Base-by-base conservation (phyloP, 2,113 vertebrate genomes). In the Elgaria multicarinata region DNA sequence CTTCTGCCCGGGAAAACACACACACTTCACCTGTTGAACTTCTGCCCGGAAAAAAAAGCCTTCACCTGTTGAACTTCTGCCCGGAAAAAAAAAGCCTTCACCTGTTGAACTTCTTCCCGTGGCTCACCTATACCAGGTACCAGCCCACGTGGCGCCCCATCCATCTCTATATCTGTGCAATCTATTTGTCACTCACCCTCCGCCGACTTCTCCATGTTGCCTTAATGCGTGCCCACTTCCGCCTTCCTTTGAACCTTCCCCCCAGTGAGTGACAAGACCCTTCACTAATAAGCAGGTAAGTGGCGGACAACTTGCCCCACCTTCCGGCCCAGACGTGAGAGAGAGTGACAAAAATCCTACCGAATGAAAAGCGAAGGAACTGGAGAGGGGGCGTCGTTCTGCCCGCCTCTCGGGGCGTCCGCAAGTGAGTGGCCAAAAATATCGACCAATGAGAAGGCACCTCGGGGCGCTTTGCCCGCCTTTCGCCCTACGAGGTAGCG, bases 231-330 rank as follows among this genome's bases (percentile, higher is more conserved):
- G 0, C 0, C 8, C 6, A 0, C 91, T 94, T 91, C 90, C 93
- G 72, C 16, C 66, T 91, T 83, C 87, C 67, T 0, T 5, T 1
- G 0, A 4, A 3, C 6, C 24, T 22, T n/a, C 8, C 66, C 0
- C 66, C 85, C 62, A 3, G 14, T 0, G 39, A 86, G 18, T 90
- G 88, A 31, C 81, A 83, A 22, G 0, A 0, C 0, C 0, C 0
- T 0, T 0, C 0, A 0, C 93, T 67, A 94, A 50, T 92, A 31
- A 2, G 0, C 0, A 31, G 0, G 2, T n/a, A 62, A 12, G 2
- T 36, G 12, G 26, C 6, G 26, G 16, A 22, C 58, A 2, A 62
- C 20, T 62, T 62, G 20, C 7, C 46, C 78, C 0, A 0, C 0
- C 9, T 62, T 10, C 14, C 0, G 55, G 18, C 58, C n/a, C 58